These are phyloP conservation scores for Larimichthys polyactis DNA, from an alignment of 2,113 vertebrate species.

Conservation along the genomic window DNA sequence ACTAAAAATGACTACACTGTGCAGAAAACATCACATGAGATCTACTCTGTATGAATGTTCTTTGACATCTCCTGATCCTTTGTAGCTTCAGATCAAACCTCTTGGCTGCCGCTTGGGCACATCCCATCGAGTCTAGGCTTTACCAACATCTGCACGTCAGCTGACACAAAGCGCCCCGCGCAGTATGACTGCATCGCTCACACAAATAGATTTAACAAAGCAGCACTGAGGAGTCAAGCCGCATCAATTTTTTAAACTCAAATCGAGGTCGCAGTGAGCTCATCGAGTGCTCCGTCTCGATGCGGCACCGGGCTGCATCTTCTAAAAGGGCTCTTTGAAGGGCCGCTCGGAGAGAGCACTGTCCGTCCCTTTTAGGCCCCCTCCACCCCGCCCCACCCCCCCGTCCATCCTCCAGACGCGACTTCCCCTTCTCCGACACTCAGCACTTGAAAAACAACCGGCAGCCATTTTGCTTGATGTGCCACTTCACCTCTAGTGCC, in stretches of 20 bases:
- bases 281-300: conserved; percentile 54
- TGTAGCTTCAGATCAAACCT: conserved; percentile 21
- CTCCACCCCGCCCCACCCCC: background rate
- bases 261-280: conserved; percentile 53
- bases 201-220: conserved; percentile 57
- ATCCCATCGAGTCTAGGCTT: background rate
- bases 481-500: conserved; percentile 32
- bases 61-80: background rate
- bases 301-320: conserved; percentile 52
- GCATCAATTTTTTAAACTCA: conserved; percentile 68
- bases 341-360: conserved; percentile 27
- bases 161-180: conserved; percentile 20
- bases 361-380: conserved; percentile 21
- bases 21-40: background rate
- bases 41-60: background rate
- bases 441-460: conserved; percentile 53
- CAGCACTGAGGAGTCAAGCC: conserved; percentile 11
- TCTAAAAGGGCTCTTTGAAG: conserved; percentile 74
- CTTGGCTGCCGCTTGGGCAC: conserved; percentile 18
- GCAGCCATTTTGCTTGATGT: conserved; percentile 52
- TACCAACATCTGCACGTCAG: background rate
- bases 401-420: background rate
- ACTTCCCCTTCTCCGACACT: conserved; percentile 23
- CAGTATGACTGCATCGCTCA: conserved; percentile 33
- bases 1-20: background rate